Evolutionary conservation across 2,797 vertebrate genomes (phyloP).

Genomic region (Adrianichthys oophorus): DNA sequence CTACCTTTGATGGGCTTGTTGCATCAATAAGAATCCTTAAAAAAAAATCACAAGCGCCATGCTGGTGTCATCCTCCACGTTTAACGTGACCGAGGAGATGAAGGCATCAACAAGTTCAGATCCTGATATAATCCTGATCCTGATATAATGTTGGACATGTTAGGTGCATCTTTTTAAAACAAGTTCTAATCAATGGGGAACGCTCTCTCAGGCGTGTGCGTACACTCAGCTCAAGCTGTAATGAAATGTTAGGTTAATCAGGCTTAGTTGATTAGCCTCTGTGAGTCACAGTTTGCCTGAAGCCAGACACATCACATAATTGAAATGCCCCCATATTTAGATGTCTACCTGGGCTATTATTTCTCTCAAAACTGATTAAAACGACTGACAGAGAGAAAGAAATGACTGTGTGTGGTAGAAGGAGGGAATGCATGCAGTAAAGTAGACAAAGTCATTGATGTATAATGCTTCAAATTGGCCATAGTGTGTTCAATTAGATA

Average conservation of each 20-base stretch:
- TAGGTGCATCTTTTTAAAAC: conserved; percentile 12
- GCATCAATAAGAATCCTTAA: not conserved
- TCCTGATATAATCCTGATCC: conserved; percentile 24
- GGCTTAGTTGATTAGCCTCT: conserved; percentile 59
- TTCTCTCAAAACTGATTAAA: conserved; percentile 79
- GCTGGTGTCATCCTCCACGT: conserved; percentile 16
- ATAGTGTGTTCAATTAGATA: conserved; percentile 72
- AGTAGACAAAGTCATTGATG: conserved; percentile 68
- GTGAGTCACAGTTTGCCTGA: conserved; percentile 64
- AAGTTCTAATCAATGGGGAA: conserved; percentile 16
- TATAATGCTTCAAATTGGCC: conserved; percentile 73
- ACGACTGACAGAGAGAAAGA: conserved; percentile 51
- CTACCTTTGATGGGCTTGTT: not conserved
- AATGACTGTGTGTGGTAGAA: conserved; percentile 23
- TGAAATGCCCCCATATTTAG: conserved; percentile 81
- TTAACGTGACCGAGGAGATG: conserved; percentile 2
- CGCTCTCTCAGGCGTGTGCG: conserved; percentile 3
- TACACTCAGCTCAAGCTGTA: conserved; percentile 20
- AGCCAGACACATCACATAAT: conserved; percentile 70
- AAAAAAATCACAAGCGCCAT: conserved; percentile 7
- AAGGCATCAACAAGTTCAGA: not conserved
- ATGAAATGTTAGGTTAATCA: conserved; percentile 63
- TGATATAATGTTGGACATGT: conserved; percentile 30
- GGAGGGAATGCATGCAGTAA: conserved; percentile 21
- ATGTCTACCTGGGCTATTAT: conserved; percentile 76